phyloP scores from a whole-genome alignment of 1,140 invertebrate genomes.

The Calosoma granatense region DNA sequence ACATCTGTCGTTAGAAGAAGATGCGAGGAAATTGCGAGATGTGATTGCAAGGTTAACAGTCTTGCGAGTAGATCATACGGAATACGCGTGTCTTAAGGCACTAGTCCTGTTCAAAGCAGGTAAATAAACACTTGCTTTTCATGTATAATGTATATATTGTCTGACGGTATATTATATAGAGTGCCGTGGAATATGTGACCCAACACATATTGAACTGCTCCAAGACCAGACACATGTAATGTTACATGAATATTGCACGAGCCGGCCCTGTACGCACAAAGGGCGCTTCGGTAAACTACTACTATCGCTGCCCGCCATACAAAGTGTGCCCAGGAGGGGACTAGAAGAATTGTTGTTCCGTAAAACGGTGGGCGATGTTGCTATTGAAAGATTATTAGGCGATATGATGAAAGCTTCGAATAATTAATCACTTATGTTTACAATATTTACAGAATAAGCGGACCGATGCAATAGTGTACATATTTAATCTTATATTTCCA shows the following conservation, averaged over 20 bases:
- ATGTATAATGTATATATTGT: conserved; percentile 4
- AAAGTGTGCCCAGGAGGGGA: conserved; percentile 39
- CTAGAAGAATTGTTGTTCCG: conserved; percentile 59
- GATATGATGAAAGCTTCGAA: conserved; percentile 42
- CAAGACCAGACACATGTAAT: conserved; percentile 71
- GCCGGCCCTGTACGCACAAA: conserved; percentile 36
- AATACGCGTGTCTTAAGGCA: conserved; percentile 75
- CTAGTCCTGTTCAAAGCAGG: conserved; percentile 73
- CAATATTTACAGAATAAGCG: background rate
- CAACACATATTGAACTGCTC: conserved; percentile 51
- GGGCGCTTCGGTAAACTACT: conserved; percentile 60
- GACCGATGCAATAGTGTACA: background rate
- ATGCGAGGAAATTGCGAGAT: conserved; percentile 39
- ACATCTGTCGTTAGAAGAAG: conserved; percentile 33
- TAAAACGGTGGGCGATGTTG: conserved; percentile 56
- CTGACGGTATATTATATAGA: conserved; percentile 48
- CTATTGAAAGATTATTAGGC: conserved; percentile 54
- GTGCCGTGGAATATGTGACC: conserved; percentile 48
- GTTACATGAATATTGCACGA: conserved; percentile 52
- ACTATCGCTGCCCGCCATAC: conserved; percentile 52
- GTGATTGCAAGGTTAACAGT: conserved; percentile 51
- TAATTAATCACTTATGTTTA: too few relatives aligned
- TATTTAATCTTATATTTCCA: too few relatives aligned
- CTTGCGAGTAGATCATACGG: conserved; percentile 65
- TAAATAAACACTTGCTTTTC: conserved; percentile 32